Evolutionary conservation across 2,888 invertebrate genomes (phyloP).

Genomic region (Philhelius pedissequus): DNA sequence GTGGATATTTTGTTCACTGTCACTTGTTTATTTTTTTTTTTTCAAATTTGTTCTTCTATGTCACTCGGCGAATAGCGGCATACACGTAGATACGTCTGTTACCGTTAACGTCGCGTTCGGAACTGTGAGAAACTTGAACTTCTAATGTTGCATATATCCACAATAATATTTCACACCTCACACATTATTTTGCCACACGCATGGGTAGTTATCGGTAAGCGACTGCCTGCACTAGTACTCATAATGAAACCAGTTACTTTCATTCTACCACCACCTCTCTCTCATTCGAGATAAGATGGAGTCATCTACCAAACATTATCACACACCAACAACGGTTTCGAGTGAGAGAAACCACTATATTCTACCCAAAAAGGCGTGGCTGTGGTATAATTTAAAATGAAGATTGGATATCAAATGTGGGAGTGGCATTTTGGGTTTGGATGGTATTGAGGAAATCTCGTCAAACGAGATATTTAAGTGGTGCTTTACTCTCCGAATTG

Average conservation of each 20-base stretch:
- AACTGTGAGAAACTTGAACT: slow-evolving; percentile 73
- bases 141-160: slow-evolving; percentile 58
- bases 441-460: slow-evolving; percentile 45
- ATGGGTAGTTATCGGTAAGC: slow-evolving; percentile 39
- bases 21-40: slow-evolving; percentile 14
- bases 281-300: slow-evolving; percentile 42
- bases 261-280: slow-evolving; percentile 47
- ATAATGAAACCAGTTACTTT: slow-evolving; percentile 21
- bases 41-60: slow-evolving; percentile 1
- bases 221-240: slow-evolving; percentile 31
- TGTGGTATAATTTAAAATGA: slow-evolving; percentile 52
- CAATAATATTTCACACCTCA: slow-evolving; percentile 55
- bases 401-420: slow-evolving; percentile 52
- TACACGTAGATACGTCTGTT: slow-evolving; percentile 62
- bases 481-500: slow-evolving; percentile 3
- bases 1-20: neutral
- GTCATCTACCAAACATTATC: slow-evolving; percentile 9
- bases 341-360: slow-evolving; percentile 36
- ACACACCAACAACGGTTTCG: neutral
- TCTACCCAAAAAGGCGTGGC: slow-evolving; percentile 29
- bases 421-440: slow-evolving; percentile 30
- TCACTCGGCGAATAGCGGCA: slow-evolving; percentile 27
- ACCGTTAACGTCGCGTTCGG: slow-evolving; percentile 74
- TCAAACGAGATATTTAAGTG: slow-evolving; percentile 46
- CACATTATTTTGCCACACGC: slow-evolving; percentile 28